Base-by-base conservation (phyloP, 2,888 invertebrate genomes). In the Drosophila buzzatii region DNA sequence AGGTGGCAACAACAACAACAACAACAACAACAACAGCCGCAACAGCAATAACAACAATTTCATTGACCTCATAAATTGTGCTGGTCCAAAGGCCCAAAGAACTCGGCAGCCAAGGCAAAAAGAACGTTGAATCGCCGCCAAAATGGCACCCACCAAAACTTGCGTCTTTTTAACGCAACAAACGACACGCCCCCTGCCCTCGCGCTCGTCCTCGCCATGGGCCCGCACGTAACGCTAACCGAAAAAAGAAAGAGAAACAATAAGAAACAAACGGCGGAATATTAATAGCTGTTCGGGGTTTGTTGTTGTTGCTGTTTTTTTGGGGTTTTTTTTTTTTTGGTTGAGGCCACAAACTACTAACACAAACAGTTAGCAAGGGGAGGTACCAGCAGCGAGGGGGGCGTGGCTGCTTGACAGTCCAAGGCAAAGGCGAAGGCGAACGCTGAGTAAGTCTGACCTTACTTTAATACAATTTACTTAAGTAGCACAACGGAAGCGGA, bases 61-160 rank as follows among this genome's bases (percentile, higher is more conserved):
- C 85, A 85, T 85, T 85, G 89, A 85, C 89, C 85, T 89, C 85
- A 89, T 85, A 85, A 85, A 89, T 89, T 78, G 69, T 70, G 70
- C 65, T 56, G 44, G 52, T 45, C 74, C 70, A 72, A 67, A 35
- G 53, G 39, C 49, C 27, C 14, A 33, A 10, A 37, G n/a, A 51
- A 18, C 20, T 42, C 56, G 42, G 42, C 33, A 20, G 47, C 27
- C 33, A 41, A 62, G 35, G 41, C 39, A n/a, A 70, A 64, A 47
- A 20, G 61, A 45, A 31, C 57, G 33, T 42, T 57, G 62, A 72
- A 73, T 70, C 75, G 75, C 41, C 74, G 68, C 71, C 82, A 76
- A 83, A 83, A 70, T 68, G 83, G 64, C 79, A 79, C 70, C 63
- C 79, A 70, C 71, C 70, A 69, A 70, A 53, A 65, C 72, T 53